Evolutionary conservation across 2,888 invertebrate genomes (phyloP), one percentile per base, ranked within the genome.

Genomic region (Sminthurides aquaticus): DNA sequence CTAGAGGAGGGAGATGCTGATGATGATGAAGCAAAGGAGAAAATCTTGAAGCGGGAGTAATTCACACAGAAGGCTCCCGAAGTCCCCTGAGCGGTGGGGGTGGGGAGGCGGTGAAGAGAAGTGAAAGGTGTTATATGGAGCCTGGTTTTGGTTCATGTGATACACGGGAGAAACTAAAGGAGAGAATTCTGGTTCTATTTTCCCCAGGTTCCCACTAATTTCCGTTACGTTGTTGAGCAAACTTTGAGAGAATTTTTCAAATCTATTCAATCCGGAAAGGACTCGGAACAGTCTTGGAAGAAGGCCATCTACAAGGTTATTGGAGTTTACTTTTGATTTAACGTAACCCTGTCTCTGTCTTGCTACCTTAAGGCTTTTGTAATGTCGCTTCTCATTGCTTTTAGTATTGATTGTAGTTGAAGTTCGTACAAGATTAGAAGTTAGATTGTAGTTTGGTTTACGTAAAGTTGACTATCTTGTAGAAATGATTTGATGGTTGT

Each of bases 221-320:
- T 99, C 85, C 88, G 95, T 80, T 90, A 87, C 80, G 97, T 98
- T 75, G 92, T 98, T 70, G 96, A 99, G 81, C 92, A 95, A 81
- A 98, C 99, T 67, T 84, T 99, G 73, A 87, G 93, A 75, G 99
- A 99, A 83, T 99, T 99, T 85, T 99, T 92, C 89, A 92, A 94
- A 81, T 93, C 99, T 75, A 91, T 99, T 79, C 90, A 91, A 79
- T 87, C 90, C 77, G 94, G 93, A 75, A 95, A 97, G 81, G 99
- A 99, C 82, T 84, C 88, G 68, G 99, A 99, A 79, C 98, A 97
- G 81, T 97, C 97, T 78, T 99, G 99, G 99, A 99, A 99, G 84
- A 99, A 99, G 82, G 90, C 96, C 77, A 99, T 99, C 82, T 99
- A 99, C 86, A 99, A 99, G 78, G 73, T 72, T 27, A 57, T 60